Percentiles rank a stretch among this genome's conserved stretches.
Conservation (phyloP, 2,888 invertebrate species). For the Reticulitermes lucifugus region DNA sequence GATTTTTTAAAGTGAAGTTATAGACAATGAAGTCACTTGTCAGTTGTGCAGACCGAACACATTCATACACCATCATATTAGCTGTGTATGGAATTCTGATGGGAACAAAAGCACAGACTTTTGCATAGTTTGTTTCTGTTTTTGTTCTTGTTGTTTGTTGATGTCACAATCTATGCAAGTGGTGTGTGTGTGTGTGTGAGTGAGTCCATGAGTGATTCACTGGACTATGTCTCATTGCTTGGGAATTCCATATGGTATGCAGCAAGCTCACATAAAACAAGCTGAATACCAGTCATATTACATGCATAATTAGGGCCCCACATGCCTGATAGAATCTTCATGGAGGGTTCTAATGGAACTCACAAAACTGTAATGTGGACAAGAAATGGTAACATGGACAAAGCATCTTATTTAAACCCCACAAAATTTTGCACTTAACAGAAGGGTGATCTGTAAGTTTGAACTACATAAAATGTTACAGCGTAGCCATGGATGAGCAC, state of each 20-base stretch:
- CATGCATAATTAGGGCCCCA: background rate
- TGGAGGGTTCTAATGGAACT: too few species aligned
- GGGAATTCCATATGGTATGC: background rate
- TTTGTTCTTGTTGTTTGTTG: constrained; percentile 31
- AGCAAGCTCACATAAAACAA: background rate
- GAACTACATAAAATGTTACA: too few species aligned
- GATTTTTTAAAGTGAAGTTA: background rate
- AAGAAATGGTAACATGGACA: too few species aligned
- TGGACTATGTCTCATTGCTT: background rate
- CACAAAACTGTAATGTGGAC: too few species aligned
- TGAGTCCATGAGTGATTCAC: background rate
- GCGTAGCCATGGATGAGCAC: too few species aligned
- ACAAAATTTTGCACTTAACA: too few species aligned
- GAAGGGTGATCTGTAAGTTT: too few species aligned
- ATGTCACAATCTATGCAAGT: constrained; percentile 6
- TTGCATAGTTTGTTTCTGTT: constrained; percentile 5
- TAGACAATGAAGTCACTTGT: background rate
- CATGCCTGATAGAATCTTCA: background rate
- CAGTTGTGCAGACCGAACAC: background rate
- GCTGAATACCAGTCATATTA: background rate
- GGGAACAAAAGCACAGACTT: constrained; percentile 15
- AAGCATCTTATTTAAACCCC: too few species aligned
- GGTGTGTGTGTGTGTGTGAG: background rate
- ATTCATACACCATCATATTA: background rate
- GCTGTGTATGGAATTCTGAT: constrained; percentile 14